Conservation (phyloP, 1,140 invertebrate genomes). For the Leucophenga varia region DNA sequence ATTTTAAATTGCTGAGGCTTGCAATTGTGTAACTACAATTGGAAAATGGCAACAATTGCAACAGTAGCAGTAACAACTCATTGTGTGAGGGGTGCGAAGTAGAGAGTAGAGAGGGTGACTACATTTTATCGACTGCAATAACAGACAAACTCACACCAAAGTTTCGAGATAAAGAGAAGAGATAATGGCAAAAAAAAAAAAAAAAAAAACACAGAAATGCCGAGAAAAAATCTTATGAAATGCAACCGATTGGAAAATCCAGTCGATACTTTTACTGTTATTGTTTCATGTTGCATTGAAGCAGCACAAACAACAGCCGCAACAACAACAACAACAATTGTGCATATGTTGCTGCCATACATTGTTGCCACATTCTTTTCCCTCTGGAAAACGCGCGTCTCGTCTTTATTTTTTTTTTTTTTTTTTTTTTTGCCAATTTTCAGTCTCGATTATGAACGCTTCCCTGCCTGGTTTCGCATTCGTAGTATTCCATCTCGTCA, state of each 20-base stretch:
- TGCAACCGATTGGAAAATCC: constrained; percentile 53
- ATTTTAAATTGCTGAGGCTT: constrained; percentile 38
- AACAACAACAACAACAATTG: constrained; percentile 14
- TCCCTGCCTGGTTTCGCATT: too few relatives aligned
- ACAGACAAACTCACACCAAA: too few relatives aligned
- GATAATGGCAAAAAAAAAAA: too few relatives aligned
- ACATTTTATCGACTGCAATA: too few relatives aligned
- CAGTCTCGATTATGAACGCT: constrained; percentile 34
- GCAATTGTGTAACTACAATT: constrained; percentile 21
- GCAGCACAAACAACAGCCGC: neutral
- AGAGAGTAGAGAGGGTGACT: constrained; percentile 6
- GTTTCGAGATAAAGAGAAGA: too few relatives aligned
- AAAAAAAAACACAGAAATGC: too few relatives aligned
- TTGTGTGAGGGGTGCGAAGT: neutral
- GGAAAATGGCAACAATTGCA: constrained; percentile 5
- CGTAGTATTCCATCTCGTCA: too few relatives aligned
- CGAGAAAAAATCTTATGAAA: constrained; percentile 33
- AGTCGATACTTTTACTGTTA: constrained; percentile 52
- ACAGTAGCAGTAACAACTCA: constrained; percentile 15
- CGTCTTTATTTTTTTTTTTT: too few relatives aligned
- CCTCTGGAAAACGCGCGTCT: too few relatives aligned
- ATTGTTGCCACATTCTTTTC: constrained; percentile 27
- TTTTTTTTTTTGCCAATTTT: constrained; percentile 25
- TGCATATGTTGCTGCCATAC: constrained; percentile 24
- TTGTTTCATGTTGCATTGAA: constrained; percentile 35